phyloP scores from a whole-genome alignment of 1,140 invertebrate genomes.

The Drosophila repletoides region DNA sequence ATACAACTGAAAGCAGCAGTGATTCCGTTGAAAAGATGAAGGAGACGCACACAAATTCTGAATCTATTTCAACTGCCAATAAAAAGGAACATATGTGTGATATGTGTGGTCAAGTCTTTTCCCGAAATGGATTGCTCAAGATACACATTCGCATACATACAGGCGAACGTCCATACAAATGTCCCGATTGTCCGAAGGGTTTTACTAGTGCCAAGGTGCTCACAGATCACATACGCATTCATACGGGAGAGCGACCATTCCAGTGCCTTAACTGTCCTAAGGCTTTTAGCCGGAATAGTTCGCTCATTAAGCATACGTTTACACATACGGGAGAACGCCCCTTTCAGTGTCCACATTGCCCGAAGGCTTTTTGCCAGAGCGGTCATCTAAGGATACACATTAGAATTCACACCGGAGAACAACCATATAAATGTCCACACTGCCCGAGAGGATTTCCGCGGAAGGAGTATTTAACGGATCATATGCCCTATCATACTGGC shows the following conservation, averaged over 20 bases:
- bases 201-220: not conserved
- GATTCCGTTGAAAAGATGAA: too few relatives aligned
- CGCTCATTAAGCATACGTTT: not conserved
- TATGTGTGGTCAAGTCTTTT: not conserved
- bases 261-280: not conserved
- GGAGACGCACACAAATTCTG: too few relatives aligned
- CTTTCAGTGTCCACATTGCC: not conserved
- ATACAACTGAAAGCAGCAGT: too few relatives aligned
- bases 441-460: not conserved
- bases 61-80: too few relatives aligned
- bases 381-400: conserved; percentile 81
- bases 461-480: not conserved
- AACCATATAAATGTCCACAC: conserved; percentile 26
- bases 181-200: not conserved
- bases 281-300: not conserved
- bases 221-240: not conserved
- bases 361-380: conserved; percentile 86
- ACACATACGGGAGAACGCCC: not conserved
- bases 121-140: not conserved
- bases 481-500: conserved; percentile 1
- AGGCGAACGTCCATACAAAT: not conserved
- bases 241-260: not conserved
- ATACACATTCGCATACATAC: not conserved
- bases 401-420: conserved; percentile 79
- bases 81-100: not conserved